Base-by-base conservation (phyloP, 2,113 vertebrate species). In the Tupaia chinensis region DNA sequence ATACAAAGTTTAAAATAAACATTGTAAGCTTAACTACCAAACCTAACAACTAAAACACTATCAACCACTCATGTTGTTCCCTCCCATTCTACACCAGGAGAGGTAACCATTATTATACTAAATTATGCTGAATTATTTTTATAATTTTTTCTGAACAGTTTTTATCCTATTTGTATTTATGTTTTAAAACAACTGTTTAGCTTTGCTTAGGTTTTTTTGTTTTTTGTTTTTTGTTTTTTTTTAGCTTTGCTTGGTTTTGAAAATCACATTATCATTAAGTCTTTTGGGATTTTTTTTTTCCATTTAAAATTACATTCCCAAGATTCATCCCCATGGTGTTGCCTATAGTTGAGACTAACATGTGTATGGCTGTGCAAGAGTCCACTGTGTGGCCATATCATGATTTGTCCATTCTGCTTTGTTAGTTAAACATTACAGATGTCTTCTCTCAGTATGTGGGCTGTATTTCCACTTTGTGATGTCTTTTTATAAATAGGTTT, bases 291-390 rank as follows among this genome's bases (percentile, higher is more conserved):
- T 61, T 34, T 63, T 74, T 25, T 74, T 25, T 74, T 3, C 19
- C 29, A 90, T 61, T 95, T 61, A 61, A 69, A 92, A 93, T 86
- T 91, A 81, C 34, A 87, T 44, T 70, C 87, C 87, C 23, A 83
- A 77, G 82, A 91, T 69, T 70, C 44, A 80, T 56, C 16, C 44
- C 16, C 44, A 84, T n/a, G 58, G 27, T 6, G 12, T 27, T 93
- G 68, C 27, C 83, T 89, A 65, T 16, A 70, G 23, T 17, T 69
- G 9, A 86, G 32, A 13, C 34, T 89, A 76, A 85, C 65, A 44
- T 34, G n/a, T 66, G 72, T 22, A 7, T 2, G 81, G 63, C 34
- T 70, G 10, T 56, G 13, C 29, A 68, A 63, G 79, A 76, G n/a
- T 79, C 29, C 15, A 60, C 17, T 9, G 1, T 25, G 15, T 91